These are phyloP conservation scores for Thalpophila matura DNA, from an alignment of 2,888 invertebrate genomes.

Conservation along the genomic window DNA sequence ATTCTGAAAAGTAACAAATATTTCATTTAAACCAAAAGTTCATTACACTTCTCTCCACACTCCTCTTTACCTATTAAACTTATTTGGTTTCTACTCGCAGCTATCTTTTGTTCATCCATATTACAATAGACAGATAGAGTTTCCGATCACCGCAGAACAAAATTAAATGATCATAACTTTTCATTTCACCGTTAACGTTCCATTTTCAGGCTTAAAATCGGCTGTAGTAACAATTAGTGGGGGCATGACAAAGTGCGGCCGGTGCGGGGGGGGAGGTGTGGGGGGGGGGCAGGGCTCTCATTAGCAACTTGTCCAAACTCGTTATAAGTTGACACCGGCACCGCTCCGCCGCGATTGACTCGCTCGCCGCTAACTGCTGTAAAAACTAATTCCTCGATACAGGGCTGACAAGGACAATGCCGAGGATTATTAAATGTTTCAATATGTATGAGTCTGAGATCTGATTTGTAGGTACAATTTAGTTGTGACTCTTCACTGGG, in stretches of 20 bases:
- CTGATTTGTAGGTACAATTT: not conserved
- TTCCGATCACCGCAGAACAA: conserved; percentile 54
- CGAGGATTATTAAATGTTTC: not conserved
- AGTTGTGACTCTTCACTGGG: too few species aligned
- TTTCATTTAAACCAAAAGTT: not conserved
- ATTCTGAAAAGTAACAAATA: too few species aligned
- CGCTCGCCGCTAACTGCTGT: conserved; percentile 68
- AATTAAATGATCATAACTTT: conserved; percentile 62
- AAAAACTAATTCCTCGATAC: conserved; percentile 71
- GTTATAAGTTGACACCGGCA: conserved; percentile 80
- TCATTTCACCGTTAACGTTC: conserved; percentile 51
- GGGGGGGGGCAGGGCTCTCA: conserved; percentile 75
- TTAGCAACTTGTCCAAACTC: conserved; percentile 88
- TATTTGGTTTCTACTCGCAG: not conserved
- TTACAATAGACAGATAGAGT: conserved; percentile 41
- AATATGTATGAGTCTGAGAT: too few species aligned
- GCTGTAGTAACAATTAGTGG: conserved; percentile 61
- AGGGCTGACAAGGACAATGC: conserved; percentile 45
- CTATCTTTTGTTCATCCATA: conserved; percentile 10
- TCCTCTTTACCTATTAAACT: conserved; percentile 11
- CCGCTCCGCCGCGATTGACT: conserved; percentile 69
- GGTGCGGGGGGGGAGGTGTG: not conserved
- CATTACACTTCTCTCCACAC: conserved; percentile 1
- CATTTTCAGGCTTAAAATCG: conserved; percentile 47
- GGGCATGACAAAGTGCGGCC: conserved; percentile 47